phyloP scores from a whole-genome alignment of 1,140 invertebrate genomes.

The Lepidostoma basale region DNA sequence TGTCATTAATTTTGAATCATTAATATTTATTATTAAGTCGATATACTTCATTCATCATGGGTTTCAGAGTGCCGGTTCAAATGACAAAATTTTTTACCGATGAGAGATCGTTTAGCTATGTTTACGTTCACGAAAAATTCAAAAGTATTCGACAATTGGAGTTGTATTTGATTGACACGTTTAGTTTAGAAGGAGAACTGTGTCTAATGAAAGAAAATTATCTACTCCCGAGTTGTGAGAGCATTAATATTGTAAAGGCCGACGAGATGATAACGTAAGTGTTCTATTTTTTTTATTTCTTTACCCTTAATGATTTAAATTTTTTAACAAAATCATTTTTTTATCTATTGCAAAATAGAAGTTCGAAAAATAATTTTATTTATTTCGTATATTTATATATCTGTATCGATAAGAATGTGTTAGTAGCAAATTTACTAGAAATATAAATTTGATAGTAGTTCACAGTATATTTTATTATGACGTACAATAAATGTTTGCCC shows the following conservation, averaged over 20 bases:
- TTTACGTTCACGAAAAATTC: constrained; percentile 18
- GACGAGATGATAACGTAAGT: constrained; percentile 33
- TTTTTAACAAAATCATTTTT: too few relatives aligned
- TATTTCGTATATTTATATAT: too few relatives aligned
- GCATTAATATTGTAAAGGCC: constrained; percentile 9
- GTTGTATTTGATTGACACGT: constrained; percentile 9
- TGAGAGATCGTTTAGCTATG: constrained; percentile 29
- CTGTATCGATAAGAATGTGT: too few relatives aligned
- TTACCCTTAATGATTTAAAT: background rate
- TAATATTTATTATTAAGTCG: too few relatives aligned
- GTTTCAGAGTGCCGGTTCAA: constrained; percentile 16
- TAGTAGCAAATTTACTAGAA: too few relatives aligned
- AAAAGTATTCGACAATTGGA: constrained; percentile 29
- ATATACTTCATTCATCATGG: too few relatives aligned
- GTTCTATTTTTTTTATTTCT: background rate
- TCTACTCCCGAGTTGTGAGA: constrained; percentile 35
- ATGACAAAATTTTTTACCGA: constrained; percentile 29
- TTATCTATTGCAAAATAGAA: too few relatives aligned
- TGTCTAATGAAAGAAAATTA: constrained; percentile 32
- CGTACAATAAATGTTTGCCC: too few relatives aligned
- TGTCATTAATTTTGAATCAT: too few relatives aligned
- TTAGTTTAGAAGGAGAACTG: constrained; percentile 26
- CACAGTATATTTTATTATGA: too few relatives aligned
- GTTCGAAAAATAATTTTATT: too few relatives aligned
- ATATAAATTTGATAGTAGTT: too few relatives aligned